A percentile compares a stretch with the other conserved stretches of the same genome.
These are phyloP conservation scores for Turnix velox DNA, from an alignment of 2,113 vertebrate genomes.

Conservation along the genomic window DNA sequence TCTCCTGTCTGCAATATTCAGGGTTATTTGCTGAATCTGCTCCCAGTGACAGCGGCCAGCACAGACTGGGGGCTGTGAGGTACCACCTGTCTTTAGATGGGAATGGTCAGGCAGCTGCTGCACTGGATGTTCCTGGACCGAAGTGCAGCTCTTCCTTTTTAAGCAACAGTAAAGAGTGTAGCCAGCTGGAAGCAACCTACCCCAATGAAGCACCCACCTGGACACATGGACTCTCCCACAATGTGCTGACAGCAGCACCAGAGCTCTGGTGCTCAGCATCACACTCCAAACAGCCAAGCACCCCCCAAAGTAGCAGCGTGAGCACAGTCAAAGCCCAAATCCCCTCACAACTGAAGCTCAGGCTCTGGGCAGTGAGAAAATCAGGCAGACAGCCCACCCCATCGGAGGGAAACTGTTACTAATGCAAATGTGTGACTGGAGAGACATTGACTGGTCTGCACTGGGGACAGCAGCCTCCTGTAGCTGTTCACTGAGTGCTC, in stretches of 20 bases:
- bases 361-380: neutral
- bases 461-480: neutral
- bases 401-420: neutral
- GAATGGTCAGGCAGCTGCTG: neutral
- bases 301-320: fast-evolving
- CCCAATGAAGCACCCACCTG: neutral
- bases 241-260: neutral
- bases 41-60: neutral
- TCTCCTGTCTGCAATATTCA: neutral
- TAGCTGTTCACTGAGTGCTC: neutral
- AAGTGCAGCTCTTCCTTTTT: neutral
- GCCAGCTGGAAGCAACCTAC: neutral
- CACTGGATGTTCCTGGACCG: neutral
- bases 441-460: neutral
- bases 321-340: neutral
- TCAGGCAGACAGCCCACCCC: neutral
- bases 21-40: neutral
- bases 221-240: neutral
- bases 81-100: neutral
- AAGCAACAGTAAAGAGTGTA: neutral
- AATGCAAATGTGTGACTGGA: neutral
- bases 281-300: neutral
- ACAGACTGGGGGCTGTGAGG: neutral
- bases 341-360: neutral
- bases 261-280: neutral